Percentiles rank a stretch among this genome's conserved stretches.
phyloP scores from a whole-genome alignment of 2,113 vertebrate species.

The Ageneiosus marmoratus region DNA sequence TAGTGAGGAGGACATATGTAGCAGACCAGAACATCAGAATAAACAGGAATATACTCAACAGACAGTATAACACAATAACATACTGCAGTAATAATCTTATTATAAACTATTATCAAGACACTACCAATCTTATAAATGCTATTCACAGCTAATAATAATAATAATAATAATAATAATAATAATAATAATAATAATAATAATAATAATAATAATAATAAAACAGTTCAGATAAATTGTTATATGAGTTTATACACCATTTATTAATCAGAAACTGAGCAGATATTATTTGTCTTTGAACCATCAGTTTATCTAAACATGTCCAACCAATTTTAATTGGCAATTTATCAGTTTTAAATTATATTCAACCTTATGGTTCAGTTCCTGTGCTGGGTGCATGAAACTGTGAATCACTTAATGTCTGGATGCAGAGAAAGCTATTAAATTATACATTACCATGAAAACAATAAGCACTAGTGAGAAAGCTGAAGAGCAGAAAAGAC shows the following conservation, averaged over 20 bases:
- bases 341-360: constrained; percentile 28
- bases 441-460: constrained; percentile 45
- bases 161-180: no score
- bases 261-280: constrained; percentile 7
- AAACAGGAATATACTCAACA: not conserved
- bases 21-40: not conserved
- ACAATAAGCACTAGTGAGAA: constrained; percentile 11
- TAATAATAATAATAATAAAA: not conserved
- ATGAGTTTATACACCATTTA: not conserved
- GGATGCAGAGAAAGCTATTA: constrained; percentile 33
- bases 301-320: constrained; percentile 26
- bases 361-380: constrained; percentile 15
- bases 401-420: constrained; percentile 25
- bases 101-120: not conserved
- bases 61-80: not conserved
- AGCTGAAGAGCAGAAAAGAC: not conserved
- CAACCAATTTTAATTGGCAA: constrained; percentile 1
- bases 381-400: constrained; percentile 8
- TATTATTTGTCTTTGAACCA: constrained; percentile 13
- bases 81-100: not conserved
- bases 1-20: not conserved
- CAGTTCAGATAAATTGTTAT: no score
- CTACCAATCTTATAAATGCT: no score
- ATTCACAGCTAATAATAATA: not conserved
- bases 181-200: not conserved